Base-by-base conservation (phyloP, 1,140 invertebrate genomes). In the Drosophila busckii region DNA sequence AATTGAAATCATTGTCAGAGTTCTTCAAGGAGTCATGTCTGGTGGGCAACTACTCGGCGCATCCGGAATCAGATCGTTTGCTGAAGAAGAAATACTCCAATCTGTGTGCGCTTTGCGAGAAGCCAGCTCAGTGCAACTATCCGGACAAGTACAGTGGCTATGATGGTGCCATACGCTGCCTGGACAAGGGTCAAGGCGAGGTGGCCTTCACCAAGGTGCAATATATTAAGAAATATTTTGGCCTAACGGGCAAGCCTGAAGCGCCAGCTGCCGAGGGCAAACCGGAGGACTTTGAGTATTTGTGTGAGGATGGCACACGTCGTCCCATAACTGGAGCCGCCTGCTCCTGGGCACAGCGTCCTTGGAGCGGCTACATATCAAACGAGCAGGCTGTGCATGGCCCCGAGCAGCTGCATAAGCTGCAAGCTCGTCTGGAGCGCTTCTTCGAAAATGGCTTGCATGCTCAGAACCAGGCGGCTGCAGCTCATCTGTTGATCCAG, bases 171-270 rank as follows among this genome's bases (percentile, higher is more conserved):
- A 89, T 97, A 10, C 88, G 92, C 8, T 97, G 96, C 87, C 76
- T 97, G 26, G 91, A 92, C 4, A 91, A 94, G 48, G 92, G 93
- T 26, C 91, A 91, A 1, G 95, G 94, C 1, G 91, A 97, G 49
- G 90, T 97, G 1, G 95, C 95, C 2, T 97, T 95, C 88, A 93
- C 94, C 1, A 94, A 95, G 85, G 91, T 95, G 46, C 92, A 94
- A 52, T 94, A 90, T 45, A 92, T 96, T 1, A 90, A 91, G 52
- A 91, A 92, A 70, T 94, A 94, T 88, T 94, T 94, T 82, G 91
- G 91, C 2, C 89, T 92, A 85, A 88, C 70, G 0, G 80, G 70
- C 10, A 32, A 22, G 3, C 48, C 31, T 0, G 28, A 37, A 3
- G 34, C 53, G 2, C 70, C 54, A 4, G 13, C 40, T 1, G 62